A percentile compares a stretch with the other conserved stretches of the same genome.
phyloP scores from a whole-genome alignment of 2,888 invertebrate species.

The Didymodactylos carnosus region DNA sequence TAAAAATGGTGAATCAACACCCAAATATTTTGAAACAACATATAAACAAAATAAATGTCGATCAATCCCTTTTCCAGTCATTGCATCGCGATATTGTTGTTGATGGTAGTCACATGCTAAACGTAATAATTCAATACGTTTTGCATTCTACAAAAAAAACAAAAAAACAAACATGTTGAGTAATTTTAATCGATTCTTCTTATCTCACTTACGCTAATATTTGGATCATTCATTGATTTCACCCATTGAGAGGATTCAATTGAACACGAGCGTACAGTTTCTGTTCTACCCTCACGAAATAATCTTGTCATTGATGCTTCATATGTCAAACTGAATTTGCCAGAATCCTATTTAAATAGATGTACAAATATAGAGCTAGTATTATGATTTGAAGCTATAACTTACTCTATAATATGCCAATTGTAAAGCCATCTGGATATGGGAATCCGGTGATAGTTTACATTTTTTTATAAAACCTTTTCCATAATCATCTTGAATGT shows the following conservation, averaged over 20 bases:
- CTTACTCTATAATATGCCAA: conserved; percentile 66
- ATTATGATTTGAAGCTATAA: too few relatives aligned
- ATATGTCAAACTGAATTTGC: conserved; percentile 73
- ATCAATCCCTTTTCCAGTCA: conserved; percentile 92
- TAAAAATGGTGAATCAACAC: conserved; percentile 80
- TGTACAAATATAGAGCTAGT: not conserved
- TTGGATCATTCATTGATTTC: conserved; percentile 60
- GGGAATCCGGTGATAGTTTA: conserved; percentile 84
- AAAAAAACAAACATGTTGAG: not conserved
- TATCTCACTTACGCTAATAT: conserved; percentile 35
- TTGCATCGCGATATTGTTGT: conserved; percentile 74
- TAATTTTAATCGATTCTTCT: not conserved
- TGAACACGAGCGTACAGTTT: conserved; percentile 68
- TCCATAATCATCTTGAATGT: conserved; percentile 68
- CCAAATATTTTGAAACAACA: conserved; percentile 89
- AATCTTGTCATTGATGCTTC: conserved; percentile 85
- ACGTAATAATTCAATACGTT: conserved; percentile 49
- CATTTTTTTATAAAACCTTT: conserved; percentile 77
- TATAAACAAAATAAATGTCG: conserved; percentile 90
- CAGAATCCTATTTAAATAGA: conserved; percentile 47
- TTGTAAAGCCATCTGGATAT: conserved; percentile 80
- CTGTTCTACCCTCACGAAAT: conserved; percentile 76
- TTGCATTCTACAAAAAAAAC: conserved; percentile 36
- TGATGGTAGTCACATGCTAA: conserved; percentile 61
- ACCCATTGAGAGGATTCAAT: conserved; percentile 62